Evolutionary conservation across 2,113 vertebrate species (phyloP), one percentile per base, ranked within the genome.

Genomic region (Rhinogobius similis): DNA sequence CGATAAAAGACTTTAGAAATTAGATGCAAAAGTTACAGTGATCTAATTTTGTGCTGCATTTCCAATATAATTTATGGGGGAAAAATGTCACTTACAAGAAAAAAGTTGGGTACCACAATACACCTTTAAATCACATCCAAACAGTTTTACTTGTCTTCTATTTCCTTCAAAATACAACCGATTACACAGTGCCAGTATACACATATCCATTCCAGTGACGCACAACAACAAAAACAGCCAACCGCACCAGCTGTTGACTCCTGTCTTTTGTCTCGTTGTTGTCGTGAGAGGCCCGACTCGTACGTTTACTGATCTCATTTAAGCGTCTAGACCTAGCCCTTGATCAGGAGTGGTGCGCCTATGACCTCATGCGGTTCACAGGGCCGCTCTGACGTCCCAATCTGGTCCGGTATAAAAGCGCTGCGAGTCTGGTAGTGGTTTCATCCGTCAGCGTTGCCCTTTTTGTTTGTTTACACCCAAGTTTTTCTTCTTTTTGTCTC

Each of bases 321-420:
- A 58, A 46, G 65, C 76, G 68, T 72, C 43, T 48, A 62, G 41
- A 82, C 62, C 32, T 13, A 61, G 66, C 36, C 75, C 78, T 76
- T 29, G 55, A 75, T 63, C 39, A 64, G 12, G 27, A 58, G 68
- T 67, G 27, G 75, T 68, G 39, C 70, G 62, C 68, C 70, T 52
- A 83, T 87, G 72, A 82, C 77, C 81, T 84, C 82, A 89, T 79
- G 44, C 72, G 71, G 55, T 58, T 76, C 73, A 66, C 75, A 13
- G 27, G 73, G 69, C 68, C 62, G 85, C 82, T 76, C 85, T 90
- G 91, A 92, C 85, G 87, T 84, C 88, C n/a, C 85, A 90, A 58
- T 39, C 78, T 91, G 91, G 87, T 88, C 59, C 76, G 56, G 59
- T 75, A 78, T 78, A 67, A 90, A 90, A 76, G 65, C 62, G n/a